Evolutionary conservation across 2,797 vertebrate genomes (phyloP), one percentile per base, ranked within the genome.

Genomic region (Tachyglossus aculeatus): DNA sequence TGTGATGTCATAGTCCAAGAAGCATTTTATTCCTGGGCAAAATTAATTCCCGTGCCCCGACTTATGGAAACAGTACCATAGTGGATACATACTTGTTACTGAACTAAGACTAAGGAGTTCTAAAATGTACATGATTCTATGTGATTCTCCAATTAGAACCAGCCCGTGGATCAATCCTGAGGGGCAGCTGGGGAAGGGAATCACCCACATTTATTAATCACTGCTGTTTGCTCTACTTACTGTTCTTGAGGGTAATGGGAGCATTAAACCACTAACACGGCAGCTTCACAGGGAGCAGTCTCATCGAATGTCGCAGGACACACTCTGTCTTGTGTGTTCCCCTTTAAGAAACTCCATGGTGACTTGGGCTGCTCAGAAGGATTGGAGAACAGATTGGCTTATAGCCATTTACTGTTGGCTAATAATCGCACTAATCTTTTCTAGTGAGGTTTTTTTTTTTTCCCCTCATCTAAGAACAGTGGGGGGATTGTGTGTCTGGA

Each of bases 391-490:
- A 61, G 38, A 25, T 48, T 82, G 82, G 82, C 71, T 76, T 15
- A 1, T 50, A 45, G 79, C 80, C 71, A 41, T 67, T 43, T 24
- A 45, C 67, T 80, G 52, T 80, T 85, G 81, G 84, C 80, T 58
- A 54, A 71, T 73, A 78, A 80, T 61, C 31, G 67, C 41, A 16
- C 31, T 33, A 37, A 83, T 87, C 50, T 87, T 70, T 78, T 52
- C 3, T n/a, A 41, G 70, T 40, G 43, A 71, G 31, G 37, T 47
- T 64, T 27, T 41, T 58, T 54, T 31, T 69, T 12, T 2, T 9
- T n/a, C 31, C 54, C 58, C 13, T 29, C 34, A 31, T 16, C 4
- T 5, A 76, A 71, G 72, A 82, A 82, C 81, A 83, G 73, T 50
- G 34, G 67, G 41, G 34, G 43, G 51, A 54, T 34, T 84, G 76